Evolutionary conservation across 64 coral and sea anemone species (phyloP).

Genomic region (Exaiptasia diaphana): DNA sequence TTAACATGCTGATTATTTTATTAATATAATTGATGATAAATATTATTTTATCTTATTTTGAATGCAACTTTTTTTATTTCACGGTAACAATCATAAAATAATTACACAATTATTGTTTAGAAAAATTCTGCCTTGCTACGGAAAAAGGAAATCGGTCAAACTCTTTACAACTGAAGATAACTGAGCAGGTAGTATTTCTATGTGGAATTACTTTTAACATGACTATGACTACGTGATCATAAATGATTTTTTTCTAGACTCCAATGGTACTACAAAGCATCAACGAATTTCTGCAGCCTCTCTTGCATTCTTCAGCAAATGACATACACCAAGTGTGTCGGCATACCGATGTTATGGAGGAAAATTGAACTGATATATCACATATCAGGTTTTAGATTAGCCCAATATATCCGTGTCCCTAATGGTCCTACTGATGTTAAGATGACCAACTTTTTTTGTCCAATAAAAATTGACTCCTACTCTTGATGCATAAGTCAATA

Average conservation of each 20-base stretch:
- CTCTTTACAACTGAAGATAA: not conserved
- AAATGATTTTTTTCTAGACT: conserved; percentile 21
- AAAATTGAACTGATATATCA: too few relatives aligned
- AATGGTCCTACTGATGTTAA: too few relatives aligned
- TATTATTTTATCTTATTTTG: not conserved
- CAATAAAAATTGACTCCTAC: too few relatives aligned
- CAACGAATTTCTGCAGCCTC: conserved; percentile 55
- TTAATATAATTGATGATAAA: not conserved
- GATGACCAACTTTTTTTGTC: too few relatives aligned
- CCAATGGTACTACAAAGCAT: conserved; percentile 60
- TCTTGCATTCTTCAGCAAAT: conserved; percentile 54
- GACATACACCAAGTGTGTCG: conserved; percentile 61
- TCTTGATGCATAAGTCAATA: too few relatives aligned
- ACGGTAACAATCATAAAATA: not conserved
- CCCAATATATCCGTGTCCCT: too few relatives aligned
- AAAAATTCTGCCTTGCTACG: not conserved
- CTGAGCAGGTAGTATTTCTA: not conserved
- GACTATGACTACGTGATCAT: not conserved
- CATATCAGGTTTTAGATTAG: too few relatives aligned
- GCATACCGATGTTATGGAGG: too few relatives aligned
- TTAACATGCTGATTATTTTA: not conserved
- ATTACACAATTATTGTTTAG: not conserved
- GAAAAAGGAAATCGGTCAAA: not conserved
- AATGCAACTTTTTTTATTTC: not conserved
- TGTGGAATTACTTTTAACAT: not conserved